Percentiles rank a stretch among this genome's conserved stretches.
These are phyloP conservation scores for Chymomyza fuscimana DNA, from an alignment of 2,888 invertebrate species.

Conservation along the genomic window DNA sequence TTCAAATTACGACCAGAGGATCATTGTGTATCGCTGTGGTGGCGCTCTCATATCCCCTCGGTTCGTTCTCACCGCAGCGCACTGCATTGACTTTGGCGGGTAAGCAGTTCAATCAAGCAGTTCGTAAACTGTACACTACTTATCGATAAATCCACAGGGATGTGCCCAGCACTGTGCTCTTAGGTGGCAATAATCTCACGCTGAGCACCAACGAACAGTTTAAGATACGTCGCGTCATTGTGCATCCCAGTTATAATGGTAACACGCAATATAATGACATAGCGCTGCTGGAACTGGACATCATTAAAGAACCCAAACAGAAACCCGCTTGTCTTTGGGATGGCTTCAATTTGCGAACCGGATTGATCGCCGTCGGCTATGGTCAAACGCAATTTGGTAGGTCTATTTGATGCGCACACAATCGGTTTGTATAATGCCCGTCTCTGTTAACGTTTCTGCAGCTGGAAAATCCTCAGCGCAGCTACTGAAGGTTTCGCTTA, in stretches of 20 bases:
- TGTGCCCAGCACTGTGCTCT: constrained; percentile 46
- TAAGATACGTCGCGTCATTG: constrained; percentile 56
- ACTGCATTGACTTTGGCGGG: constrained; percentile 61
- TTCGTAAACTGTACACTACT: neutral
- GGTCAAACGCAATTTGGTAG: constrained; percentile 80
- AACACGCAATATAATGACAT: constrained; percentile 84
- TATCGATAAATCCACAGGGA: constrained; percentile 6
- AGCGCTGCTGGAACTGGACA: constrained; percentile 82
- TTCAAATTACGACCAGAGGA: constrained; percentile 34
- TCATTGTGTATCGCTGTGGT: constrained; percentile 67
- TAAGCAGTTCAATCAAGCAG: constrained; percentile 6
- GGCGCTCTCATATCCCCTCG: constrained; percentile 60
- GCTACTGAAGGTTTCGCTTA: constrained; percentile 49
- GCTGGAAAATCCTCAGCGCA: constrained; percentile 50
- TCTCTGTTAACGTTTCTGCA: neutral
- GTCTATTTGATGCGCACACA: neutral
- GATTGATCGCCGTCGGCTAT: constrained; percentile 83
- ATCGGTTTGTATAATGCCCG: neutral
- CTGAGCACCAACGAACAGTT: constrained; percentile 33
- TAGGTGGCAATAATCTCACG: constrained; percentile 68
- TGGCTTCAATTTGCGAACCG: constrained; percentile 47
- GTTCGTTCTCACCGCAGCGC: constrained; percentile 73
- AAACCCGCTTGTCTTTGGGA: constrained; percentile 81
- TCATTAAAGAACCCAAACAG: neutral
- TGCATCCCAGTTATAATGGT: constrained; percentile 82